phyloP scores from a whole-genome alignment of 2,797 vertebrate genomes.

The Enteromius trimaculatus region DNA sequence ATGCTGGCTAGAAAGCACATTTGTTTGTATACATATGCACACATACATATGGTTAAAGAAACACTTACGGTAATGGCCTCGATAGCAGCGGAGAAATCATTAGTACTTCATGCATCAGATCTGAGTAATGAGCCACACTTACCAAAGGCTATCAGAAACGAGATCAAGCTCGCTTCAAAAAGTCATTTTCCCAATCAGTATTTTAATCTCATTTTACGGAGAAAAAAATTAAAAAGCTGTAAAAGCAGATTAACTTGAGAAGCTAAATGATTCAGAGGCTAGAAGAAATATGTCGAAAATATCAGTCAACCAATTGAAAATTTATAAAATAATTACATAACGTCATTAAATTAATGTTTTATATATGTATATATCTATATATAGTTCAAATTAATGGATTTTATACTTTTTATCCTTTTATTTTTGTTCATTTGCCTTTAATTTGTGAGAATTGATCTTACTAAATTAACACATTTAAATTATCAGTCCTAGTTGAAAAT shows the following conservation, averaged over 20 bases:
- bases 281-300: not conserved
- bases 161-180: conserved; percentile 23
- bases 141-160: conserved; percentile 56
- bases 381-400: not conserved
- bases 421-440: not conserved
- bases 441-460: not conserved
- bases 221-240: not conserved
- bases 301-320: not conserved
- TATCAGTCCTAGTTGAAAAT: not conserved
- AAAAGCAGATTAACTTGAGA: not conserved
- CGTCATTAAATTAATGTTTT: not conserved
- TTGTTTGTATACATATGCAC: conserved; percentile 62
- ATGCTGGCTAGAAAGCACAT: conserved; percentile 54
- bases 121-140: conserved; percentile 65
- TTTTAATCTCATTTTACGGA: not conserved
- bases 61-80: conserved; percentile 69
- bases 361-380: not conserved
- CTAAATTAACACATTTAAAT: not conserved
- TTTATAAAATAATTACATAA: not conserved
- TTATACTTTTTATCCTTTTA: not conserved
- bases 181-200: not conserved
- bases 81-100: conserved; percentile 63
- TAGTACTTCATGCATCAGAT: conserved; percentile 67
- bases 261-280: not conserved
- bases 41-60: conserved; percentile 64